Evolutionary conservation across 1,140 invertebrate genomes (phyloP).

Genomic region (Triops longicaudatus): DNA sequence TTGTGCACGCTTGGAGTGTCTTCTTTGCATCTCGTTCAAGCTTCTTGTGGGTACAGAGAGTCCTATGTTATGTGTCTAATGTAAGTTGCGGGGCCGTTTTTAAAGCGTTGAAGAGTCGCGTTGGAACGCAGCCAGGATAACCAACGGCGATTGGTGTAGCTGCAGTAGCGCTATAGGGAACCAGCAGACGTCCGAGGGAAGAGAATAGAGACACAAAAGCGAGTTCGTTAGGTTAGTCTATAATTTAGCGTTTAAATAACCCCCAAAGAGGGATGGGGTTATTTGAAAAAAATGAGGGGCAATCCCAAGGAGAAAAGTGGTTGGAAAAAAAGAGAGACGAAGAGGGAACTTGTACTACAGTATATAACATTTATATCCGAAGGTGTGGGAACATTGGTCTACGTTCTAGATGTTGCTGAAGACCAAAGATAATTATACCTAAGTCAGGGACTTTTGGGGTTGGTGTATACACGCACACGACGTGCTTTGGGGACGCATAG

Average conservation of each 20-base stretch:
- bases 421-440: background rate
- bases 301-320: too few species aligned
- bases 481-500: background rate
- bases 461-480: slow-evolving; percentile 9
- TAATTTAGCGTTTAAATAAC: slow-evolving; percentile 5
- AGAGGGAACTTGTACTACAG: background rate
- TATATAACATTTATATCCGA: background rate
- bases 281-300: background rate
- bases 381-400: background rate
- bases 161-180: background rate
- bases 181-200: slow-evolving; percentile 2
- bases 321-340: background rate
- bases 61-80: background rate
- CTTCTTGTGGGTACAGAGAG: background rate
- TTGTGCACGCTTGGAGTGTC: background rate
- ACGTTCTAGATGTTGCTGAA: background rate
- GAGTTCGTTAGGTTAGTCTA: slow-evolving; percentile 8
- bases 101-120: background rate
- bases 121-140: background rate
- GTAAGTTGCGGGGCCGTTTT: background rate
- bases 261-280: background rate
- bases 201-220: slow-evolving; percentile 8
- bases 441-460: background rate
- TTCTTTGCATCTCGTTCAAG: background rate
- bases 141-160: background rate